Conservation (phyloP, 2,797 vertebrate species). For the Tangara arthus region DNA sequence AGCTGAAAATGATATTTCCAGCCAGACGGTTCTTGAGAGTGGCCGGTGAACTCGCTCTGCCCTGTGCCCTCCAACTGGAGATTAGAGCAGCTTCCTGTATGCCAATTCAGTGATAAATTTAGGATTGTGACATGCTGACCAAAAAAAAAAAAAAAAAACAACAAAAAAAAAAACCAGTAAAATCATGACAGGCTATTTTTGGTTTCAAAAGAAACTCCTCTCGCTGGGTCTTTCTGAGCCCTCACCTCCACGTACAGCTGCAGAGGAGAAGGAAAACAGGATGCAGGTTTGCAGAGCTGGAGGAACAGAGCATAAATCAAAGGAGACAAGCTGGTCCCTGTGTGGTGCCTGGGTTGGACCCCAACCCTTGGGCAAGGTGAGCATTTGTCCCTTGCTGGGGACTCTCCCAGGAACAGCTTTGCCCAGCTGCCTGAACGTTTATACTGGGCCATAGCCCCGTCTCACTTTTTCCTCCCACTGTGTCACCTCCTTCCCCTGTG, state of each 20-base stretch:
- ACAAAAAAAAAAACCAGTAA: neutral
- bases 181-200: slow-evolving; percentile 1
- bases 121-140: neutral
- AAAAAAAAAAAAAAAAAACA: neutral
- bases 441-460: neutral
- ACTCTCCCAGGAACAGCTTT: neutral
- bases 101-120: slow-evolving; percentile 11
- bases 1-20: slow-evolving; percentile 60
- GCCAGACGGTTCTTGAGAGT: neutral
- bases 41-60: neutral
- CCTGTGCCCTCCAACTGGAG: neutral
- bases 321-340: slow-evolving; percentile 13
- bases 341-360: neutral
- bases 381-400: neutral
- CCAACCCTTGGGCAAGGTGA: slow-evolving; percentile 25
- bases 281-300: neutral
- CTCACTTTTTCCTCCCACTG: slow-evolving; percentile 34
- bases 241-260: slow-evolving; percentile 25
- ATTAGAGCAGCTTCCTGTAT: neutral
- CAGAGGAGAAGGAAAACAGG: slow-evolving; percentile 53
- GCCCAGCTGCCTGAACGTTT: neutral
- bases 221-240: neutral
- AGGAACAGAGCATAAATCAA: slow-evolving; percentile 18
- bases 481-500: slow-evolving; percentile 58
- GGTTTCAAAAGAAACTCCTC: slow-evolving; percentile 24